These are phyloP conservation scores for Gila robusta DNA, from an alignment of 2,797 vertebrate species.

Conservation along the genomic window DNA sequence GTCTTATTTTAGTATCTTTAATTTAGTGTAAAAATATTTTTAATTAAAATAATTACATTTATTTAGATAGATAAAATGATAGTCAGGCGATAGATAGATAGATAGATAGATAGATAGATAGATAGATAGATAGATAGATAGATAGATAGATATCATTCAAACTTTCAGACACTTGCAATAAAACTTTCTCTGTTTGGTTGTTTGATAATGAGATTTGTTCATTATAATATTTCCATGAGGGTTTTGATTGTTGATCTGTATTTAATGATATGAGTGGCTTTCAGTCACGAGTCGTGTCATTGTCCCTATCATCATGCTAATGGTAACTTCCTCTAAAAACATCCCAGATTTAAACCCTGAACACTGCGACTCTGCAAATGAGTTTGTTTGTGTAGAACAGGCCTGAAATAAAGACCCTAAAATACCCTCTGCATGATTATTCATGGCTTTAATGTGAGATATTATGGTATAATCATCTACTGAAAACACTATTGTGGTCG, in stretches of 20 bases:
- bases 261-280: background rate
- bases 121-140: background rate
- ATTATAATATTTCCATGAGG: background rate
- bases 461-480: background rate
- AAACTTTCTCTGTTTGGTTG: background rate
- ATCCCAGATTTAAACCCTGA: background rate
- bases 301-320: background rate
- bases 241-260: background rate
- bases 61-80: no score
- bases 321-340: background rate
- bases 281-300: background rate
- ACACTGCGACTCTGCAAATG: background rate
- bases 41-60: no score
- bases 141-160: background rate
- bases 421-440: background rate
- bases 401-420: background rate
- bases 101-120: background rate
- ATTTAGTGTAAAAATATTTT: background rate
- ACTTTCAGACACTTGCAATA: background rate
- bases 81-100: no score
- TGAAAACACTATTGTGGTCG: conserved; percentile 8
- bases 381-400: background rate
- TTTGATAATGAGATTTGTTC: background rate
- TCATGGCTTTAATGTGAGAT: background rate
- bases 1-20: background rate